phyloP scores from a whole-genome alignment of 2,113 vertebrate genomes.

The Ptyas mucosa region DNA sequence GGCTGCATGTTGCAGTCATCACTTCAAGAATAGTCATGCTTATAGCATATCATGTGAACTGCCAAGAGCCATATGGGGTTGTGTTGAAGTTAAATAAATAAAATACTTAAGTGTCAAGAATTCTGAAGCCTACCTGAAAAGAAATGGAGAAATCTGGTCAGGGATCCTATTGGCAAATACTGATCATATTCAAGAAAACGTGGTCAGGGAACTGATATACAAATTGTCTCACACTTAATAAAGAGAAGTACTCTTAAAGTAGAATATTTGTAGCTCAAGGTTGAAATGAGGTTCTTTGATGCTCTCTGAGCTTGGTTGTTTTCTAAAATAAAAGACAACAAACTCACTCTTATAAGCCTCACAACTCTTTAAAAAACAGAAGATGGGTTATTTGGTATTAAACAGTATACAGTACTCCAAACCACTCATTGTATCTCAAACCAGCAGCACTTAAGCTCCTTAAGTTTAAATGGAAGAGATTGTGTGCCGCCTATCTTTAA shows the following conservation, averaged over 20 bases:
- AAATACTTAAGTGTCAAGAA: too few relatives aligned
- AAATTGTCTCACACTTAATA: background rate
- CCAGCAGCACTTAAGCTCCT: background rate
- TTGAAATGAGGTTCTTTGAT: too few relatives aligned
- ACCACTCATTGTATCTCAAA: background rate
- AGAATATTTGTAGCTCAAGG: background rate
- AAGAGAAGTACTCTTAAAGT: background rate
- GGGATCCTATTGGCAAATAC: too few relatives aligned
- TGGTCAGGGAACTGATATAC: background rate
- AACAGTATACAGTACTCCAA: background rate
- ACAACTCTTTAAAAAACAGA: background rate
- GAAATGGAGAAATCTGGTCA: too few relatives aligned
- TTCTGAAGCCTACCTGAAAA: too few relatives aligned
- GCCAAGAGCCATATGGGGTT: background rate
- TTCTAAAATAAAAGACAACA: too few relatives aligned
- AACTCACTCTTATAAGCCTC: background rate
- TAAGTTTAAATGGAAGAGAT: background rate
- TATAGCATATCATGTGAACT: background rate
- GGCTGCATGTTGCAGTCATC: background rate
- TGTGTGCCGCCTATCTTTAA: background rate
- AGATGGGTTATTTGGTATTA: background rate
- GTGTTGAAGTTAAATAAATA: background rate
- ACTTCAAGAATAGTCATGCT: background rate
- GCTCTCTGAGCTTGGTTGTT: too few relatives aligned
- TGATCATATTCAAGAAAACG: too few relatives aligned